Base-by-base conservation (phyloP, 2,113 vertebrate genomes). In the Malurus alboscapulatus region DNA sequence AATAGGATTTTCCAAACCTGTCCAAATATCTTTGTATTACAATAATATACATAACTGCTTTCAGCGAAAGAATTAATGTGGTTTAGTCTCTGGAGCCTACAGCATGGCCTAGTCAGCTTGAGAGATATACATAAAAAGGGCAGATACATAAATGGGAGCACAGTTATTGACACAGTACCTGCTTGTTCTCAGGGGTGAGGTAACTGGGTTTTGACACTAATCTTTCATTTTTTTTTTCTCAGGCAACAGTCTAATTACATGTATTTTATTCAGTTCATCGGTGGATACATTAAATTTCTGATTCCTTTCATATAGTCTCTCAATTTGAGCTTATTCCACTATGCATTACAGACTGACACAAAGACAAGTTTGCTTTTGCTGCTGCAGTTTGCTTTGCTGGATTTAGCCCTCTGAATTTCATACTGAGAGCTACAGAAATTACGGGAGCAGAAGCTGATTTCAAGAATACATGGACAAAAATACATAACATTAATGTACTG, bases 191-290 rank as follows among this genome's bases (percentile, higher is more conserved):
- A 85, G 87, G 83, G 93, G 61, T 76, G 66, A 94, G 57, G 73
- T 87, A 87, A 65, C 88, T 69, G 61, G 57, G 34, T 51, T 85
- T 91, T 96, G 90, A 90, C 71, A 92, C 8, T 88, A 86, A 95
- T 96, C 79, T 81, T 96, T 71, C 61, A 57, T 18, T 10, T 50
- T 85, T 78, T 75, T 93, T 76, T 74, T 42, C 58, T 75, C 84
- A 47, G 42, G 69, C 51, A 91, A 51, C 36, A 77, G 42, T 86
- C 53, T 73, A 66, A 96, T 95, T 94, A 63, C 36, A 85, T 80
- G 25, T 34, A 75, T 96, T 95, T 96, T 92, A 78, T 95, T 95
- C 90, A 89, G 66, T 66, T 95, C 88, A 91, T 91, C 79, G 63
- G 45, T 77, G 91, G 72, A 80, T 87, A 92, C 96, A 44, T 95